Conservation (phyloP, 2,113 vertebrate genomes). For the Colistium nudipinnis region DNA sequence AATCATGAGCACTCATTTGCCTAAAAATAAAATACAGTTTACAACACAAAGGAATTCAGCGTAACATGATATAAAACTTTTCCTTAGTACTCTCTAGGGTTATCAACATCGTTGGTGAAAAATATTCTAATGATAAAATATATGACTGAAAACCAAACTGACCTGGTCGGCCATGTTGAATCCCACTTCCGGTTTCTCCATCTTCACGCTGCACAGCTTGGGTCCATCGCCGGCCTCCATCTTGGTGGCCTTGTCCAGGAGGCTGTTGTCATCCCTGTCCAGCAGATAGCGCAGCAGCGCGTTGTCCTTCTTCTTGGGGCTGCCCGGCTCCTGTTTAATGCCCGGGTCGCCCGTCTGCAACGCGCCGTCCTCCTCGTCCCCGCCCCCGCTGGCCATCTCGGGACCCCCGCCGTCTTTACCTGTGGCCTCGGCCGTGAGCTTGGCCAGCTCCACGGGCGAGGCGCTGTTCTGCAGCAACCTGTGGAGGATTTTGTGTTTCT, state of each 20-base stretch:
- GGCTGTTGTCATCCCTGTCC: slow-evolving; percentile 93
- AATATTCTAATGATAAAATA: background rate
- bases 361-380: slow-evolving; percentile 45
- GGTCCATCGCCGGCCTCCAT: slow-evolving; percentile 87
- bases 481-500: slow-evolving; percentile 99
- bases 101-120: no score
- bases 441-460: slow-evolving; percentile 95
- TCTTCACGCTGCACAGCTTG: slow-evolving; percentile 86
- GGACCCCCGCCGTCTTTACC: slow-evolving; percentile 91
- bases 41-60: no score
- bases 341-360: slow-evolving; percentile 87
- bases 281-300: slow-evolving; percentile 96
- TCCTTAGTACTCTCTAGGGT: no score
- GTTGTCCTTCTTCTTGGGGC: slow-evolving; percentile 99
- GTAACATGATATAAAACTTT: no score
- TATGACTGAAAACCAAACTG: slow-evolving; percentile 46
- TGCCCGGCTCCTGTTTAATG: slow-evolving; percentile 92
- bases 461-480: slow-evolving; percentile 96
- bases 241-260: slow-evolving; percentile 91
- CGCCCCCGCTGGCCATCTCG: slow-evolving; percentile 80
- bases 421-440: slow-evolving; percentile 95
- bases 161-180: slow-evolving; percentile 91
- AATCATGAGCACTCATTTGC: no score
- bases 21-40: no score
- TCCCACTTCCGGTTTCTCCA: slow-evolving; percentile 88